Evolutionary conservation across 2,888 invertebrate genomes (phyloP), one percentile per base, ranked within the genome.

Genomic region (Acleris literana): DNA sequence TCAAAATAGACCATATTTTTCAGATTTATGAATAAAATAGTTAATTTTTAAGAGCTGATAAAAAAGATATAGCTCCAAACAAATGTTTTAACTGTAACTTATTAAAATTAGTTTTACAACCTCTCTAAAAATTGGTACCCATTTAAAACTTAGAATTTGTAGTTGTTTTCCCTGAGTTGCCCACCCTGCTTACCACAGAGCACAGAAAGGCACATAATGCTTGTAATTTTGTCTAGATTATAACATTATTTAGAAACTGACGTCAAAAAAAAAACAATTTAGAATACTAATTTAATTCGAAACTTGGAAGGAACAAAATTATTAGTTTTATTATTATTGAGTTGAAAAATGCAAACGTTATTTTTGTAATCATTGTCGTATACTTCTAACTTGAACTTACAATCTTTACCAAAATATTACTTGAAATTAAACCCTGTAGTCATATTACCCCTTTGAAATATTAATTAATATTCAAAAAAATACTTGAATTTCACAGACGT

Each of bases 111-210:
- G 5, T 9, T 49, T 17, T 18, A 18, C 3, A 48, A 58, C 46
- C 9, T 58, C 39, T 58, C 53, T 52, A 39, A 55, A 22, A 55
- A 55, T 55, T 39, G 55, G 43, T 20, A n/a, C 5, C 13, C 6
- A 20, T 53, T 53, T 33, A 25, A 39, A 29, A 55, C 33, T n/a
- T 18, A 13, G 18, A 18, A 17, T 51, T 18, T 7, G 17, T 55
- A 25, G 46, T 58, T 46, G 56, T 66, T 66, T 57, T 51, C 61
- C 62, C 53, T 67, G 16, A 57, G 66, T 67, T 67, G 66, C 66
- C 56, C 76, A 73, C 83, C 82, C 83, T 70, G 87, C 87, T 86
- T 70, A 71, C 72, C 82, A 80, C 81, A 71, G 68, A 82, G 84
- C 88, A 88, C 65, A 55, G n/a, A 29, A 44, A 55, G 51, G 33